Percentiles rank a stretch among this genome's conserved stretches.
Conservation (phyloP, 1,140 invertebrate genomes). For the Anastatus disparis region DNA sequence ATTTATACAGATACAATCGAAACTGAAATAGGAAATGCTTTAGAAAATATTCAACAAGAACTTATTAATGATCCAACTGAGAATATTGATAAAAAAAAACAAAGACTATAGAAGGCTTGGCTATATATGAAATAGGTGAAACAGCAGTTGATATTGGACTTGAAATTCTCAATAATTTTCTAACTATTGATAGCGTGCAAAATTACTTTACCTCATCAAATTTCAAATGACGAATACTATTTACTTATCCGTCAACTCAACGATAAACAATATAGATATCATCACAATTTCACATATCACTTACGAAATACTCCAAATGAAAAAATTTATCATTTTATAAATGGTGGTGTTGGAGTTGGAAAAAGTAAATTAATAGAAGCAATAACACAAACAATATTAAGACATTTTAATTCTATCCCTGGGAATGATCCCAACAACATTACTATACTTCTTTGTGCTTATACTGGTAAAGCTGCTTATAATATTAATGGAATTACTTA, state of each 20-base stretch:
- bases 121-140: not conserved
- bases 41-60: not conserved
- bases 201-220: not conserved
- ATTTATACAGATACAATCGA: constrained; percentile 1
- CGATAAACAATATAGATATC: constrained; percentile 10
- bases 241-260: not conserved
- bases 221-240: constrained; percentile 2
- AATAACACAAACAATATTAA: constrained; percentile 40
- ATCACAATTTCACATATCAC: not conserved
- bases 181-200: not conserved
- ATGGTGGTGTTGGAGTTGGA: constrained; percentile 42
- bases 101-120: not conserved
- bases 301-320: not conserved
- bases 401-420: constrained; percentile 33
- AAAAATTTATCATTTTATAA: too few species aligned
- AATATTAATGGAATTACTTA: constrained; percentile 49
- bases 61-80: not conserved
- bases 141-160: not conserved
- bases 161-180: not conserved
- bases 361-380: constrained; percentile 44
- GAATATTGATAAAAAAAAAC: not conserved
- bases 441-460: constrained; percentile 40
- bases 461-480: too few species aligned
- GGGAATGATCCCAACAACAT: not conserved
- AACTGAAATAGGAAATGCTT: not conserved